Conservation (phyloP, 2,888 invertebrate genomes). For the Synanthedon vespiformis region DNA sequence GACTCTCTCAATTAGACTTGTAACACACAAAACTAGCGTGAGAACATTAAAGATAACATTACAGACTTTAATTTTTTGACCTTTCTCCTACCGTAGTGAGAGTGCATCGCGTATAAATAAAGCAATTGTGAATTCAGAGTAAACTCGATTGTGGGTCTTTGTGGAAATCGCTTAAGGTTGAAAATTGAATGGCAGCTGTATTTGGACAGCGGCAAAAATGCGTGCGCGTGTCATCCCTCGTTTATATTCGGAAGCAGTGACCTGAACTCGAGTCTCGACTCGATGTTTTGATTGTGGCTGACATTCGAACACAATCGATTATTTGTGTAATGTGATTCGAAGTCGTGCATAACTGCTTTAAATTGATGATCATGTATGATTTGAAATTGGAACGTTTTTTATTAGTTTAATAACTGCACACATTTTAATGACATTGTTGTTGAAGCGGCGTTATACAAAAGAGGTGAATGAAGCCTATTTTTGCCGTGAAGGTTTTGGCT, state of each 20-base stretch:
- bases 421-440: slow-evolving; percentile 1
- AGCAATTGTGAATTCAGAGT: background rate
- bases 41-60: slow-evolving; percentile 49
- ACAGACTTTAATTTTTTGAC: slow-evolving; percentile 45
- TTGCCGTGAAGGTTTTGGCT: too few species aligned
- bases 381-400: slow-evolving; percentile 29
- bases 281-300: slow-evolving; percentile 65
- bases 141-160: background rate
- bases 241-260: slow-evolving; percentile 63
- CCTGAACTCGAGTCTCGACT: slow-evolving; percentile 35
- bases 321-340: slow-evolving; percentile 56
- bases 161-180: background rate
- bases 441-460: background rate
- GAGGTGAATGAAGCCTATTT: too few species aligned
- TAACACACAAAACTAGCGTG: slow-evolving; percentile 50
- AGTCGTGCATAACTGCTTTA: slow-evolving; percentile 24
- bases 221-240: slow-evolving; percentile 53
- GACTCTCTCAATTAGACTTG: slow-evolving; percentile 23
- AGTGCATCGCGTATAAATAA: slow-evolving; percentile 1
- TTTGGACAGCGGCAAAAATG: slow-evolving; percentile 14
- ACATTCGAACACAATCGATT: slow-evolving; percentile 65
- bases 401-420: slow-evolving; percentile 3
- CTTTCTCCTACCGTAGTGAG: slow-evolving; percentile 37
- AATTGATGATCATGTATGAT: slow-evolving; percentile 26
- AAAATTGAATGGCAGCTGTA: background rate